Conservation (phyloP, 1,140 invertebrate genomes). For the Solen grandis region DNA sequence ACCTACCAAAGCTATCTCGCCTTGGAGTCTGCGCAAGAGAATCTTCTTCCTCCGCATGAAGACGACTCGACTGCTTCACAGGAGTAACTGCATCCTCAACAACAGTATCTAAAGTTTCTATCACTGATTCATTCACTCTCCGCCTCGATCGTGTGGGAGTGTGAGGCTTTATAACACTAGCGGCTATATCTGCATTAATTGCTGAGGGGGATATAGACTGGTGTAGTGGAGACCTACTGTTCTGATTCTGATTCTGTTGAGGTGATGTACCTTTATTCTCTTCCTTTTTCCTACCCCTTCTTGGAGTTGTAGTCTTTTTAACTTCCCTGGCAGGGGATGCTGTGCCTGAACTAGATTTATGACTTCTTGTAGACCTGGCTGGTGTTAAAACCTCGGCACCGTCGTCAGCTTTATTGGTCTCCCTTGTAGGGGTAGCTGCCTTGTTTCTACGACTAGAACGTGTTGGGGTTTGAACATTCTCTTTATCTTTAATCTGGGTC, state of each 20-base stretch:
- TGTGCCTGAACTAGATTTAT: neutral
- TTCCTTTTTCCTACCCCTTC: conserved; percentile 13
- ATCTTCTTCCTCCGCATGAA: neutral
- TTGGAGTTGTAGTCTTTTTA: conserved; percentile 21
- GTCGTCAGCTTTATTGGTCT: conserved; percentile 1
- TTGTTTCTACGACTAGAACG: conserved; percentile 3
- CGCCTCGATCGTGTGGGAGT: conserved; percentile 11
- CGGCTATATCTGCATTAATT: neutral
- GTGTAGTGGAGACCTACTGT: too few species aligned
- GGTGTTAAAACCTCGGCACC: conserved; percentile 28
- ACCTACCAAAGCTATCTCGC: conserved; percentile 33
- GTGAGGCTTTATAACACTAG: neutral
- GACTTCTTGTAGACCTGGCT: conserved; percentile 6
- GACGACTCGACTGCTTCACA: neutral
- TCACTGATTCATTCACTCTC: conserved; percentile 5
- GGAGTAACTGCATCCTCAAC: conserved; percentile 6
- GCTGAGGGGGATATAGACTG: neutral
- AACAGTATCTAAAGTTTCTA: neutral
- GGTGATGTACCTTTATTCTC: neutral
- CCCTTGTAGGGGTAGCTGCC: conserved; percentile 23
- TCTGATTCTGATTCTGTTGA: too few species aligned
- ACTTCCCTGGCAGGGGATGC: neutral
- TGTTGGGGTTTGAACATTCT: conserved; percentile 13
- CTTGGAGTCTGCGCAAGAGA: neutral
- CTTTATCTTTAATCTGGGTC: conserved; percentile 44